Percentiles rank a stretch among this genome's conserved stretches.
Evolutionary conservation across 2,113 vertebrate genomes (phyloP).

Genomic region (Anguilla rostrata): DNA sequence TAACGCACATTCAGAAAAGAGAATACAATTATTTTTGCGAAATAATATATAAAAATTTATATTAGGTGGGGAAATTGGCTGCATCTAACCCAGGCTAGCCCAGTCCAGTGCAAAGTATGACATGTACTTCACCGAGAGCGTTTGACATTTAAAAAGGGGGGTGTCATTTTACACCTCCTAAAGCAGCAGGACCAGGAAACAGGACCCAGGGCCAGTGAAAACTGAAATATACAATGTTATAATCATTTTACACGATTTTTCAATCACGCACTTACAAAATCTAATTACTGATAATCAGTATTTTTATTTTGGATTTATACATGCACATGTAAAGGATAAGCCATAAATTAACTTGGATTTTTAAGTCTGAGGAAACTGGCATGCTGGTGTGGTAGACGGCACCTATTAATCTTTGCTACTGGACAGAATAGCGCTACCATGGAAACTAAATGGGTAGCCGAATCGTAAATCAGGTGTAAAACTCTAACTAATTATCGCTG

Average conservation of each 20-base stretch:
- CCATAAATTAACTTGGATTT: background rate
- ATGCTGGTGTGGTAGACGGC: background rate
- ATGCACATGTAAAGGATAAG: background rate
- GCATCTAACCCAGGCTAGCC: background rate
- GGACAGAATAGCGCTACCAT: background rate
- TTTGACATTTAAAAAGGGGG: conserved; percentile 60
- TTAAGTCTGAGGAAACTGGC: background rate
- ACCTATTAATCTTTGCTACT: background rate
- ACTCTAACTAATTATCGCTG: background rate
- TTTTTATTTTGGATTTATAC: background rate
- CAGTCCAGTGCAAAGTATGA: background rate
- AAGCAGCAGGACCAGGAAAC: background rate
- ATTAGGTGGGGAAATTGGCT: no score
- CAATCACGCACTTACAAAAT: background rate
- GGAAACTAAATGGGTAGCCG: background rate
- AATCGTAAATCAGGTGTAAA: background rate
- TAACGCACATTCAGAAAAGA: background rate
- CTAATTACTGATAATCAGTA: background rate
- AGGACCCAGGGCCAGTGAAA: background rate
- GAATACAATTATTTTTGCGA: no score
- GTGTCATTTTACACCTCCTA: conserved; percentile 50
- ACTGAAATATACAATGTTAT: background rate
- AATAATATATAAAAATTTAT: no score
- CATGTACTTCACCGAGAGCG: conserved; percentile 33
- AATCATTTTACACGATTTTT: background rate